Evolutionary conservation across 1,140 invertebrate species (phyloP).

Genomic region (Lepidurus couesii): DNA sequence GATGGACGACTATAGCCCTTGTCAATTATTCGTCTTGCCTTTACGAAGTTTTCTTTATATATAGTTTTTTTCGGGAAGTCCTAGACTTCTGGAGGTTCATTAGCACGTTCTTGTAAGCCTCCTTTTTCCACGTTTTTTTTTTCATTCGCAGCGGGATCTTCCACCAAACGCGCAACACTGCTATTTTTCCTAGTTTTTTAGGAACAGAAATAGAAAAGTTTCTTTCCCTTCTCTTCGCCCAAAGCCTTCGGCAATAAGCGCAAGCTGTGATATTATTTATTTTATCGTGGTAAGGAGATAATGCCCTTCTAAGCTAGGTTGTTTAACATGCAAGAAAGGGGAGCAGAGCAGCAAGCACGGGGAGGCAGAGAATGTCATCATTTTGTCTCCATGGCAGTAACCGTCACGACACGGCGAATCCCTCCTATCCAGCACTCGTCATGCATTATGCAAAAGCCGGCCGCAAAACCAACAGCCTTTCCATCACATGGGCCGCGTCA

Average conservation of each 20-base stretch:
- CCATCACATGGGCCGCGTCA: not conserved
- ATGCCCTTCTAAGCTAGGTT: not conserved
- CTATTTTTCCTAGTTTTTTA: not conserved
- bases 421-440: not conserved
- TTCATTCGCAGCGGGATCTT: not conserved
- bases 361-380: not conserved
- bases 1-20: not conserved
- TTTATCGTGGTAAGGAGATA: not conserved
- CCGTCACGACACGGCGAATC: not conserved
- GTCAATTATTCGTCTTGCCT: too few species aligned
- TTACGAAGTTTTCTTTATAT: too few species aligned
- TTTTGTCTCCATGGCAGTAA: not conserved
- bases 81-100: not conserved
- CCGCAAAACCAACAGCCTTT: constrained; percentile 1
- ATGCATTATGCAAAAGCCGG: not conserved
- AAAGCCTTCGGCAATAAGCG: not conserved
- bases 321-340: not conserved
- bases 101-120: not conserved
- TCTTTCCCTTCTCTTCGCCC: not conserved
- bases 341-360: not conserved
- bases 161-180: not conserved
- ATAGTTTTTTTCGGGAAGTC: not conserved
- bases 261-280: not conserved
- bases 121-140: not conserved
- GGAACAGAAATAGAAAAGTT: not conserved